Base-by-base conservation (phyloP, 2,888 invertebrate species). In the Desoria tigrina region DNA sequence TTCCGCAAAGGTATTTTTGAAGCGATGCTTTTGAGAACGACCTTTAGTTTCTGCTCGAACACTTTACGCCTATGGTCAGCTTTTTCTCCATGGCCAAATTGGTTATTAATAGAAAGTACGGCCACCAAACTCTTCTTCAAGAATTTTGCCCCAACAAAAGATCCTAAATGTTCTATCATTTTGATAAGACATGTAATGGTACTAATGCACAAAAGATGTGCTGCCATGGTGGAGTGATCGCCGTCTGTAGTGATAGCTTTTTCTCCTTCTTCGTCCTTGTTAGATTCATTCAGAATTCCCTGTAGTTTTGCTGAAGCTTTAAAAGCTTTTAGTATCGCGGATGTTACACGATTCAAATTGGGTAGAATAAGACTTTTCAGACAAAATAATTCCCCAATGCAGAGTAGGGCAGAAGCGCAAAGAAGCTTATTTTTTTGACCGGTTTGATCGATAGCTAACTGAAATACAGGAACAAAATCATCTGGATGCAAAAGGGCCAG, bases 401-500 rank as follows among this genome's bases (percentile, higher is more conserved):
- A 76, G 1, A 76, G 66, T 7, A 77, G 65, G 2, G 75, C 74
- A 2, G 74, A 72, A 71, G 79, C 78, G 73, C 71, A 61, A 4
- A 76, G 60, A 2, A 76, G 62, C 16, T 59, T 51, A 50, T 76
- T 74, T 21, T 68, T 61, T 51, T 72, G 61, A 0, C 42, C 60
- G 2, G 66, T 53, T 39, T 72, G 66, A 1, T 32, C 32, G 24
- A 67, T 66, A 3, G 69, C 62, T 1, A 73, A 53, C 0, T 74
- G 58, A 57, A 75, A 75, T 0, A 84, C 84, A 32, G 85, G 82
- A 68, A 87, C 85, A 78, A 94, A 94, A 37, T 86, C 83, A 7
- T 85, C 84, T 0, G 89, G 87, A 73, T 89, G 83, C 24, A 86
- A 82, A 0, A 82, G 77, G 0, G 89, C 91, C 54, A 93, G 80